Conservation (phyloP, 2,888 invertebrate species). For the Xestoiulus laeticollis region DNA sequence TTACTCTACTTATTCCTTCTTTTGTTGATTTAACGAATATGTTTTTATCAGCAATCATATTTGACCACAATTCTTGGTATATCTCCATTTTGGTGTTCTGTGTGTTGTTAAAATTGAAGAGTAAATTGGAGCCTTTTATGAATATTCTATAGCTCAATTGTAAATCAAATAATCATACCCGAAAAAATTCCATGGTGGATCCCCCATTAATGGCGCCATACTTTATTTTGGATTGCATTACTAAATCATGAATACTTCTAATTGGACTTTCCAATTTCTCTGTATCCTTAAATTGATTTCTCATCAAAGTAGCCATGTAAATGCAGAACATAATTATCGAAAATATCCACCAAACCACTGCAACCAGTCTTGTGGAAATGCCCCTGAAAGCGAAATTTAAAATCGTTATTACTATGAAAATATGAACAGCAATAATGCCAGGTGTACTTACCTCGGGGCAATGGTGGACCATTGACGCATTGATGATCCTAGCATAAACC, state of each 20-base stretch:
- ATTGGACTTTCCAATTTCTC: conserved; percentile 95
- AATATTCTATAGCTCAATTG: neutral
- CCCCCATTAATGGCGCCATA: conserved; percentile 94
- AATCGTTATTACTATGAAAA: neutral
- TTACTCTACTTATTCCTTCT: conserved; percentile 89
- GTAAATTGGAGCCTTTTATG: neutral
- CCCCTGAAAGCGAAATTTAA: conserved; percentile 71
- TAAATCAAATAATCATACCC: conserved; percentile 69
- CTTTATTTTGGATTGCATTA: conserved; percentile 95
- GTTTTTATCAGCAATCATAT: conserved; percentile 10
- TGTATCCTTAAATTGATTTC: conserved; percentile 83
- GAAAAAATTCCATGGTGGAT: conserved; percentile 93
- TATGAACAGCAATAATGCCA: neutral
- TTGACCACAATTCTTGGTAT: conserved; percentile 50
- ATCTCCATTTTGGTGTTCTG: conserved; percentile 40
- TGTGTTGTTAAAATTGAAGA: neutral
- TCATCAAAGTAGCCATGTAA: conserved; percentile 92
- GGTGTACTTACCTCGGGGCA: conserved; percentile 58
- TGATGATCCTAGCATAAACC: conserved; percentile 61
- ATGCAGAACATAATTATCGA: conserved; percentile 95
- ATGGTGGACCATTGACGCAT: conserved; percentile 68
- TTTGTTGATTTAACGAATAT: conserved; percentile 71
- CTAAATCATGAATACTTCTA: conserved; percentile 93
- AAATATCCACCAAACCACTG: conserved; percentile 94
- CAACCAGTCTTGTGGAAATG: conserved; percentile 86